These are phyloP conservation scores for Herpailurus yagouaroundi DNA, from an alignment of 2,113 vertebrate genomes.

Conservation along the genomic window DNA sequence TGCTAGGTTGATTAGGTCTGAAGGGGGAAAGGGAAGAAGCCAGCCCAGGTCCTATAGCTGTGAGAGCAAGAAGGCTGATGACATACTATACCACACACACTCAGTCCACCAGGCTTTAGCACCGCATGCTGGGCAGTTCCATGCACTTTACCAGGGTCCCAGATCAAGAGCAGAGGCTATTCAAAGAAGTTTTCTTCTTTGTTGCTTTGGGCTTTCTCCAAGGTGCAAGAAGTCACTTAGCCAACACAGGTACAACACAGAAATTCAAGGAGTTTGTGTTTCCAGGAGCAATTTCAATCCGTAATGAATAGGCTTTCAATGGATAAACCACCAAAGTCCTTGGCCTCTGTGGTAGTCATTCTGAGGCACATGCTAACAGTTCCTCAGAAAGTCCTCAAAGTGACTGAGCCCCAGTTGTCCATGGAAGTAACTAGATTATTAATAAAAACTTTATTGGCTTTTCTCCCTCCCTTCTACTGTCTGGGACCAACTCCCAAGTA, in stretches of 20 bases:
- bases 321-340: background rate
- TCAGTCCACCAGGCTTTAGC: background rate
- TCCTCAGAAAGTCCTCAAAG: background rate
- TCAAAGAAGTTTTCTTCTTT: background rate
- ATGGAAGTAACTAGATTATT: background rate
- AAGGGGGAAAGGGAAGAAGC: background rate
- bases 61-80: background rate
- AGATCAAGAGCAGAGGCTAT: background rate
- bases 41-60: background rate
- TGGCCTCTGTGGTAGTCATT: background rate
- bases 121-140: background rate
- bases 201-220: background rate
- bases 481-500: background rate
- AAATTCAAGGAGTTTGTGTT: background rate
- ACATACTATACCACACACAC: background rate
- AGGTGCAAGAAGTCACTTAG: background rate
- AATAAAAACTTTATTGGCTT: background rate
- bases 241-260: background rate
- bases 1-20: background rate
- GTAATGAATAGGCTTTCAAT: background rate
- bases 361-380: background rate
- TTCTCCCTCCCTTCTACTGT: background rate
- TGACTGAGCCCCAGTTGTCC: too few relatives aligned
- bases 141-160: background rate
- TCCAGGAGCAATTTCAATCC: background rate